Evolutionary conservation across 2,888 invertebrate species (phyloP), one percentile per base, ranked within the genome.

Genomic region (Serrognathus titanus): DNA sequence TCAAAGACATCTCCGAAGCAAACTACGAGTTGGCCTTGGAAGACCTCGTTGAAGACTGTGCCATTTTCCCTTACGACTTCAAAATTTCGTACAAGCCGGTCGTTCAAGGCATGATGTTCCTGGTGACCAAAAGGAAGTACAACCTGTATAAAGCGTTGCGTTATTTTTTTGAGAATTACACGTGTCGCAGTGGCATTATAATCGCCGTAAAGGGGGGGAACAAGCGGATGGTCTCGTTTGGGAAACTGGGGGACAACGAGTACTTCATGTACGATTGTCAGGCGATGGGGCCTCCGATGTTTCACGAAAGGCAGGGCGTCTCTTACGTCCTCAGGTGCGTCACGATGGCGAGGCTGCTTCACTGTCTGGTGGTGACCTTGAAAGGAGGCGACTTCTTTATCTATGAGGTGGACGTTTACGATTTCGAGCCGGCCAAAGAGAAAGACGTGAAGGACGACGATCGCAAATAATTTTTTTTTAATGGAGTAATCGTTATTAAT

Each of bases 251-350:
- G 35, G 78, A 77, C 0, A 68, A 73, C 10, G 86, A 86, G 9
- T 88, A 85, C 67, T 87, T 85, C 63, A 82, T 88, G 84, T 87
- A 82, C 68, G 87, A 88, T 66, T 85, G 85, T 63, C 85, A 85
- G 71, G 82, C 82, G 58, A 75, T 78, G 63, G 86, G 87, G 6
- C 74, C 80, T 2, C 87, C 86, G 0, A 71, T 86, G 65, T 88
- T 85, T 68, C 74, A 80, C 35, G 82, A 84, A 1, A 80, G 82
- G 51, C 43, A 56, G n/a, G 75, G 74, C 11, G 77, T 80, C 7
- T 79, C 85, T 0, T 87, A 87, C 66, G 75, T 85, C 47, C 71
- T 88, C 47, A 81, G 85, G 61, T 84, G 84, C 61, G 64, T 58
- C 16, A 68, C 64, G 5, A 52, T 86, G 2, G 84, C 85, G 64